Evolutionary conservation across 2,888 invertebrate species (phyloP).

Genomic region (Chrysomela aeneicollis): DNA sequence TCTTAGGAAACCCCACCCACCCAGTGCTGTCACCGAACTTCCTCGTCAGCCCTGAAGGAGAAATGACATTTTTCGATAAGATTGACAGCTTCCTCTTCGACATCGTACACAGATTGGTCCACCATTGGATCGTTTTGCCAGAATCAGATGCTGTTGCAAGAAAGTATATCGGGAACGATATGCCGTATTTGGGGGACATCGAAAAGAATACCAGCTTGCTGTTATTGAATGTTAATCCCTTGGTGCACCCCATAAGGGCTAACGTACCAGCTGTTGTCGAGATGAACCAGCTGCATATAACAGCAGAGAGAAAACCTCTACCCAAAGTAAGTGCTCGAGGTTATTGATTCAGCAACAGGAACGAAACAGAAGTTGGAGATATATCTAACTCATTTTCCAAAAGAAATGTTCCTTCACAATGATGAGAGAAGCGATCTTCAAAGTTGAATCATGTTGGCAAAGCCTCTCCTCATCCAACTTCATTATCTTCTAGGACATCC

Average conservation of each 20-base stretch:
- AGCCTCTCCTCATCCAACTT: no score
- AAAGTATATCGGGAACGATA: constrained; percentile 45
- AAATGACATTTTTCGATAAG: constrained; percentile 34
- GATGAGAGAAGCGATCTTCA: no score
- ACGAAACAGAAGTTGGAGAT: no score
- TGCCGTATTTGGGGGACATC: constrained; percentile 40
- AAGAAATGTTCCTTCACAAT: no score
- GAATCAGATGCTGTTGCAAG: constrained; percentile 27
- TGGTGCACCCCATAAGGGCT: constrained; percentile 35
- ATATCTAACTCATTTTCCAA: no score
- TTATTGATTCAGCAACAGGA: no score
- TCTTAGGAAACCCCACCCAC: constrained; percentile 40
- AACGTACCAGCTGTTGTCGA: constrained; percentile 36
- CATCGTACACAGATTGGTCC: constrained; percentile 30
- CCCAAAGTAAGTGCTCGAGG: not conserved
- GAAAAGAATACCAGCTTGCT: constrained; percentile 39
- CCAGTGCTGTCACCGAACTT: constrained; percentile 40
- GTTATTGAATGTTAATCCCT: constrained; percentile 37
- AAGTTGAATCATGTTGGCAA: no score
- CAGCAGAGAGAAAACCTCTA: not conserved
- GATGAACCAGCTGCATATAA: constrained; percentile 17
- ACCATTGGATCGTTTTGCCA: constrained; percentile 33
- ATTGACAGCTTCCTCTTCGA: constrained; percentile 26
- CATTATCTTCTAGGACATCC: constrained; percentile 50
- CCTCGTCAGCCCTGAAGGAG: constrained; percentile 35